Evolutionary conservation across 2,888 invertebrate species (phyloP).

Genomic region (Gibbula magus): DNA sequence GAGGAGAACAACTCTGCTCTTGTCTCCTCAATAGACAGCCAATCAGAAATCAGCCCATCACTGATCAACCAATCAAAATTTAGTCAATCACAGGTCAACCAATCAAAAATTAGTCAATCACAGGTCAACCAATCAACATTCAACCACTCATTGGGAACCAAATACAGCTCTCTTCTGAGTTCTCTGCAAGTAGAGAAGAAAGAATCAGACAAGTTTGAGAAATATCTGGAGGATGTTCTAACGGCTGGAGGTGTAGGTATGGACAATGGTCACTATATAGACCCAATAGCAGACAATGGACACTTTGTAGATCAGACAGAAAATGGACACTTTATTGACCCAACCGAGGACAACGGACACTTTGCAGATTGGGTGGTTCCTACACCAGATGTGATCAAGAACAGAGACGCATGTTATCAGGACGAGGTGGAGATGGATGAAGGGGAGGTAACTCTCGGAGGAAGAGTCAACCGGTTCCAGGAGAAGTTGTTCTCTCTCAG

Average conservation of each 20-base stretch:
- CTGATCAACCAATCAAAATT: not conserved
- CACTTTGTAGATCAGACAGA: not conserved
- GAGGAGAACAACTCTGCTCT: not conserved
- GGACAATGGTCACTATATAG: not conserved
- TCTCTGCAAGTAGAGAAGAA: slow-evolving; percentile 20
- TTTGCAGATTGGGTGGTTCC: not conserved
- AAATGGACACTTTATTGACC: no score
- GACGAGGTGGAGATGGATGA: slow-evolving; percentile 25
- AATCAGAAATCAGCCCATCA: not conserved
- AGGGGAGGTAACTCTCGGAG: slow-evolving; percentile 38
- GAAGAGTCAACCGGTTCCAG: slow-evolving; percentile 41
- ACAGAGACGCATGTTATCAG: not conserved
- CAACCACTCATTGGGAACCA: no score
- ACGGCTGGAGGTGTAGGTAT: not conserved
- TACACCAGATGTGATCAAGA: not conserved
- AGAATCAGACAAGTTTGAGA: slow-evolving; percentile 24
- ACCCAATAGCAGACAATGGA: not conserved
- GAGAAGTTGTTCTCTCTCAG: slow-evolving; percentile 45
- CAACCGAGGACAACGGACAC: not conserved
- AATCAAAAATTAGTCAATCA: not conserved
- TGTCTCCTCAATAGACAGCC: not conserved
- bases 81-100: not conserved
- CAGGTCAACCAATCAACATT: not conserved
- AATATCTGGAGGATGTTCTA: slow-evolving; percentile 31
- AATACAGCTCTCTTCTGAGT: not conserved